Evolutionary conservation across 2,888 invertebrate genomes (phyloP), one percentile per base, ranked within the genome.

Genomic region (Andrena hattorfiana): DNA sequence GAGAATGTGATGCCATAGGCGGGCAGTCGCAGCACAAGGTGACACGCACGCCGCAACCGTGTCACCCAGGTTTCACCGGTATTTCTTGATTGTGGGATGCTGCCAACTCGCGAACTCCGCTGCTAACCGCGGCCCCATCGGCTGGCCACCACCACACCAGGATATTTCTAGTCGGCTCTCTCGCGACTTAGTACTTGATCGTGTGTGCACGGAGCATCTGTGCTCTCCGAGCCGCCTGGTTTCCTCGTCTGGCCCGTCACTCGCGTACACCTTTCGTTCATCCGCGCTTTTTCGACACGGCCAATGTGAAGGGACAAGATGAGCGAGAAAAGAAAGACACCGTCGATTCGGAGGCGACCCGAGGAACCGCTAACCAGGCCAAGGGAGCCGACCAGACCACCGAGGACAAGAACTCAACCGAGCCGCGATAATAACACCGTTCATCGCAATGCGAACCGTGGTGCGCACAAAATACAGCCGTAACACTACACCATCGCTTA

Each of bases 281-380:
- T 23, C 23, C 13, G 23, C 7, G 20, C 13, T 6, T 26, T 1
- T 1, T 3, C 23, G 60, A 32, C 49, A 71, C 35, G 69, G 62
- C 85, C 83, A 71, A 89, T 85, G 88, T 81, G 73, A 83, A 28
- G 64, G 48, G 16, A 69, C 32, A 81, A 28, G 66, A 92, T 92
- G 92, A 89, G 89, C 83, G 92, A 92, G 42, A 89, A 77, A 77
- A 87, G 85, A 67, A 88, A 85, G 81, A 51, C 68, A 35, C 73
- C 74, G 54, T 63, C 86, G 16, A 86, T 83, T 54, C 88, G 89
- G 68, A 91, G 87, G 62, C 83, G 84, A 63, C 71, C 59, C 30
- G 90, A 88, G 20, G 88, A 88, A 20, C 68, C 81, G 71, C 59
- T 70, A 32, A 67, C 23, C 76, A 85, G 82, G 83, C 69, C 84